Evolutionary conservation across 1,140 invertebrate genomes (phyloP).

Genomic region (Lithobius niger): DNA sequence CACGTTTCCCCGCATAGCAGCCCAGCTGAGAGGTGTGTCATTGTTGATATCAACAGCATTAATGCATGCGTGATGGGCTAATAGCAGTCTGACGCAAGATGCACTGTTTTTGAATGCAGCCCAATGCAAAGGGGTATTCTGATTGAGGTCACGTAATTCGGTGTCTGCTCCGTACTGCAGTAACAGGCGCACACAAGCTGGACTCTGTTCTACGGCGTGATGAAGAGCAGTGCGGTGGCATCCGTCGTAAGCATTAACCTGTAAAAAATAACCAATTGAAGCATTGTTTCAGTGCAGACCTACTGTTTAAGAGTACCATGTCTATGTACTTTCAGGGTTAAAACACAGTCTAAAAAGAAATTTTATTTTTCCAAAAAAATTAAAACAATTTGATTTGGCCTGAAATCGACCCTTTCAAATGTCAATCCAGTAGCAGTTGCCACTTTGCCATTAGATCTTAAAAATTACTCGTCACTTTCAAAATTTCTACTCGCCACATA

Average conservation of each 20-base stretch:
- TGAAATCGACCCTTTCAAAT: too few species aligned
- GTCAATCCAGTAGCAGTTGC: too few species aligned
- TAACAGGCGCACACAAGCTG: slow-evolving; percentile 22
- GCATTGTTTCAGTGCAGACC: too few species aligned
- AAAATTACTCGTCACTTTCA: too few species aligned
- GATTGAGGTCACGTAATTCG: slow-evolving; percentile 24
- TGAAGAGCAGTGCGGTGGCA: slow-evolving; percentile 28
- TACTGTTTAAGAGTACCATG: too few species aligned
- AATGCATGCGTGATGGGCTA: slow-evolving; percentile 24
- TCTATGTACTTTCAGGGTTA: too few species aligned
- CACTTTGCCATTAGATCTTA: too few species aligned
- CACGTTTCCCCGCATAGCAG: slow-evolving; percentile 29
- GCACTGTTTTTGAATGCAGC: slow-evolving; percentile 25
- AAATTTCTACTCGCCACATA: too few species aligned
- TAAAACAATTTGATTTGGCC: too few species aligned
- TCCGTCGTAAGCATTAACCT: slow-evolving; percentile 28
- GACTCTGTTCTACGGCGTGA: slow-evolving; percentile 28
- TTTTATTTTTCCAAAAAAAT: too few species aligned
- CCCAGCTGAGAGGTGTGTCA: slow-evolving; percentile 24
- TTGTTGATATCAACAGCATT: slow-evolving; percentile 29
- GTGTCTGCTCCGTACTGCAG: slow-evolving; percentile 25
- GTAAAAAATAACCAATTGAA: slow-evolving; percentile 12
- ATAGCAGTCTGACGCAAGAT: slow-evolving; percentile 24
- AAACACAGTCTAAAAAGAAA: too few species aligned
- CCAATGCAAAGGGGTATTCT: slow-evolving; percentile 29